Conservation (phyloP, 2,113 vertebrate species). For the Clarias gariepinus region DNA sequence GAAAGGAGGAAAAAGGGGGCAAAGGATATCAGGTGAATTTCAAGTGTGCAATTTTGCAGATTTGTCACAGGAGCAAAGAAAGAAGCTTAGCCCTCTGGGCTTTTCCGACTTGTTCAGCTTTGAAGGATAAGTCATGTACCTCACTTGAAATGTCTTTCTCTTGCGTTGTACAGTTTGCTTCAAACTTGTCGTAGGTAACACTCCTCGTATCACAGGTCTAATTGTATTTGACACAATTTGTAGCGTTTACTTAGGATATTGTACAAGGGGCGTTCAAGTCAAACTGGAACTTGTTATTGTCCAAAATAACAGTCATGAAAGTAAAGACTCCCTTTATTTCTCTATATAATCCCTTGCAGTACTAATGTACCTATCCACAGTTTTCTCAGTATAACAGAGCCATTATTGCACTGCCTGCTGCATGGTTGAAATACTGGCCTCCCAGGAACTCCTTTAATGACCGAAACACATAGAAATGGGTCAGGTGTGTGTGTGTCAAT, state of each 20-base stretch:
- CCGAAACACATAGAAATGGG: too few relatives aligned
- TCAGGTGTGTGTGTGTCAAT: too few relatives aligned
- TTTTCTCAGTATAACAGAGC: background rate
- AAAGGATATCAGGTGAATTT: constrained; percentile 4
- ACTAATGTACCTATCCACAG: too few relatives aligned
- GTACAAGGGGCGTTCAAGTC: background rate
- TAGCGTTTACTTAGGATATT: background rate
- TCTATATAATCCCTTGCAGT: too few relatives aligned
- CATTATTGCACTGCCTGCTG: too few relatives aligned
- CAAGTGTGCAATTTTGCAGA: constrained; percentile 8
- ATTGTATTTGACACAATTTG: background rate
- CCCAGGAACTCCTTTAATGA: too few relatives aligned
- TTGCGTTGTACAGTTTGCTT: constrained; percentile 2
- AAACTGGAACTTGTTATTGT: too few relatives aligned
- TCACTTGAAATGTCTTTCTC: constrained; percentile 3
- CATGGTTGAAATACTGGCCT: too few relatives aligned
- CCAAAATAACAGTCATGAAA: too few relatives aligned
- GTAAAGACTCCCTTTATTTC: too few relatives aligned
- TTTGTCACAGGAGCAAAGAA: constrained; percentile 10
- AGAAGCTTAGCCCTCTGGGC: constrained; percentile 9
- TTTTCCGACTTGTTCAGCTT: constrained; percentile 1
- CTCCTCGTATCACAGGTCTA: background rate
- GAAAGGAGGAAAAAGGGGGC: background rate
- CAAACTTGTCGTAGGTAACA: background rate
- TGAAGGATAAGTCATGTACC: constrained; percentile 15